Evolutionary conservation across 2,797 vertebrate species (phyloP).

Genomic region (Rhodeus uyekii): DNA sequence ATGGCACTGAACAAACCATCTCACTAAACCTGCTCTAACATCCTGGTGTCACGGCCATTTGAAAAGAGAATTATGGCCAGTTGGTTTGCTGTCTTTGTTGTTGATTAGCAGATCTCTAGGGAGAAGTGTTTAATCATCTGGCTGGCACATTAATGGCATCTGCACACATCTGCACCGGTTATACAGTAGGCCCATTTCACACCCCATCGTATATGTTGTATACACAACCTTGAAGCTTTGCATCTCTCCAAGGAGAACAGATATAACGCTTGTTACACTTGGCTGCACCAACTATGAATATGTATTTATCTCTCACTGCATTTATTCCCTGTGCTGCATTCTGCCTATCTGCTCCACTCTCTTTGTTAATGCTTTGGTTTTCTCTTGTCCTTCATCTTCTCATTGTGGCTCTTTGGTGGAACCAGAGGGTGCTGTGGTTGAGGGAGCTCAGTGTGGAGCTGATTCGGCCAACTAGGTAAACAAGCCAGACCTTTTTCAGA

Average conservation of each 20-base stretch:
- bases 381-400: slow-evolving; percentile 9
- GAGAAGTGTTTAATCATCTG: neutral
- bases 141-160: neutral
- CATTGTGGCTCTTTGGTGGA: slow-evolving; percentile 22
- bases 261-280: neutral
- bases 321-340: slow-evolving; percentile 26
- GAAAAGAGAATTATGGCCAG: neutral
- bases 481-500: slow-evolving; percentile 31
- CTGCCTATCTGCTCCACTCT: slow-evolving; percentile 5
- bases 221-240: slow-evolving; percentile 26
- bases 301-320: slow-evolving; percentile 32
- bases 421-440: slow-evolving; percentile 32
- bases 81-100: neutral
- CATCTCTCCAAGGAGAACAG: neutral
- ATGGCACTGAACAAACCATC: no score
- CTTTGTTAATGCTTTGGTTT: slow-evolving; percentile 32
- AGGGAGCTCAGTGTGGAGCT: slow-evolving; percentile 20
- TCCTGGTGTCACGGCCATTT: neutral
- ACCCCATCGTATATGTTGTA: neutral
- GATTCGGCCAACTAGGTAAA: slow-evolving; percentile 29
- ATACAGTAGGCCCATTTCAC: neutral
- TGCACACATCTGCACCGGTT: neutral
- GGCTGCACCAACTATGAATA: neutral
- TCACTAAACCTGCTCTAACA: neutral
- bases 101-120: neutral